Evolutionary conservation across 1,140 invertebrate species (phyloP), one percentile per base, ranked within the genome.

Genomic region (Diachasma alloeum): DNA sequence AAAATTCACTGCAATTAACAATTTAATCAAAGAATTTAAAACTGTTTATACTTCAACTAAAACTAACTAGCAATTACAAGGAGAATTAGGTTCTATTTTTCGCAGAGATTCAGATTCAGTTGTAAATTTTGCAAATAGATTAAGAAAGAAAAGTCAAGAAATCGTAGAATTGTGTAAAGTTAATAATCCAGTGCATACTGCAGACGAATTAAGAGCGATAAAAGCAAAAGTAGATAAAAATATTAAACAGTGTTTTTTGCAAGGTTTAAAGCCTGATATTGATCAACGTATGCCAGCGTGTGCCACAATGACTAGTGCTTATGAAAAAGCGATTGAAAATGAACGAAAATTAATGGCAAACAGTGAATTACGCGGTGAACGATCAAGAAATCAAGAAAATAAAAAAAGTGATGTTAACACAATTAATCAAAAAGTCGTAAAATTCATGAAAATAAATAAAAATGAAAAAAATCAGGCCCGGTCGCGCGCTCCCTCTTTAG

Each of bases 221-320:
- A 56, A 63, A 19, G 17, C 31, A 0, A 17, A 48, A 48, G 46
- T 48, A 15, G 17, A 48, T 48, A 15, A 48, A n/a, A n/a, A 13
- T 13, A 17, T 48, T n/a, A 3, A 13, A 48, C 46, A 48, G 15
- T 76, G 75, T 48, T 76, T 76, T 53, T 15, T 15, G 1, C 31
- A 63, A 72, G 44, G 67, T 0, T 19, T 76, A 0, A 76, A 31
- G 31, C 56, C 63, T 73, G 59, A 76, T 31, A 76, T 76, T 1
- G 75, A 76, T 48, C 39, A 66, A 17, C 48, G 75, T 11, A 72
- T 76, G 75, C 48, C 72, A 26, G 8, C 19, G n/a, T 74, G 37
- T 53, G 71, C 0, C 1, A 39, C 10, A 0, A 19, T 63, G 17
- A 31, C 31, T 9, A 10, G 9, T 8, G 71, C 71, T 8, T 8